These are phyloP conservation scores for Polydrusus pterygomalis DNA, from an alignment of 2,888 invertebrate species.

Conservation along the genomic window DNA sequence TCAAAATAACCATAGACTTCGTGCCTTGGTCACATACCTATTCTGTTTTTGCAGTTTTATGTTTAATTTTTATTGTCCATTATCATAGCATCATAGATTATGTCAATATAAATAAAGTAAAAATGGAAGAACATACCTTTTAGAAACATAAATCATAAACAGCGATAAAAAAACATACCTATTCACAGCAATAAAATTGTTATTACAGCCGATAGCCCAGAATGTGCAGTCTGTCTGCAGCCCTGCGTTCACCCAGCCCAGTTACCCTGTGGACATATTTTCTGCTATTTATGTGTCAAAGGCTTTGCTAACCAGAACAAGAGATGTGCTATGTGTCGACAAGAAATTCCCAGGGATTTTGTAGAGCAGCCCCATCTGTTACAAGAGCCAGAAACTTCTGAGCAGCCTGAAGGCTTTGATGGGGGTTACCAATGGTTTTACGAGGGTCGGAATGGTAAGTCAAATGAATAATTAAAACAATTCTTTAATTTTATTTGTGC, in stretches of 20 bases:
- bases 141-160: too few relatives aligned
- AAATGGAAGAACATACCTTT: too few relatives aligned
- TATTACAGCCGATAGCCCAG: conserved; percentile 69
- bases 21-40: too few relatives aligned
- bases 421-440: conserved; percentile 96
- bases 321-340: conserved; percentile 94
- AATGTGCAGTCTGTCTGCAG: conserved; percentile 96
- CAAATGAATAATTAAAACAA: not conserved
- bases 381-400: conserved; percentile 73
- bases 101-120: too few relatives aligned
- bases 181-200: too few relatives aligned
- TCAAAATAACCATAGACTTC: too few relatives aligned
- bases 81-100: too few relatives aligned
- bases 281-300: conserved; percentile 97
- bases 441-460: conserved; percentile 92
- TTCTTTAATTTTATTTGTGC: too few relatives aligned
- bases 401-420: conserved; percentile 72
- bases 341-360: conserved; percentile 91
- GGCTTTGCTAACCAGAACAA: conserved; percentile 91
- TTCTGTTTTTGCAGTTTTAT: too few relatives aligned
- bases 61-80: too few relatives aligned
- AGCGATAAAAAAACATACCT: too few relatives aligned
- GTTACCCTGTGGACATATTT: conserved; percentile 95
- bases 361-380: conserved; percentile 89
- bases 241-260: conserved; percentile 93